These are phyloP conservation scores for Lithophane semibrunnea DNA, from an alignment of 2,888 invertebrate genomes.

Conservation along the genomic window DNA sequence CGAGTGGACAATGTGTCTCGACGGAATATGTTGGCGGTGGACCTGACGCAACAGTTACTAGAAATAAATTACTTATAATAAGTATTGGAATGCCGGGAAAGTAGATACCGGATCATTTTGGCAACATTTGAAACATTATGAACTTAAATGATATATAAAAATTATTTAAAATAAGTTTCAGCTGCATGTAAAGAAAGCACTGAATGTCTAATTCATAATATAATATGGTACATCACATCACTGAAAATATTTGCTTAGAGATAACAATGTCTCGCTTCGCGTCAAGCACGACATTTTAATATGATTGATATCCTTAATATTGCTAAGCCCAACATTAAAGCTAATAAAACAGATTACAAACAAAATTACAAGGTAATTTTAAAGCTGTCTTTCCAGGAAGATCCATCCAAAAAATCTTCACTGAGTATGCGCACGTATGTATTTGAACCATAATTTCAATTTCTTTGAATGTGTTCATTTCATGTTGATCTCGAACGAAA, in stretches of 20 bases:
- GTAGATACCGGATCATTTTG: not conserved
- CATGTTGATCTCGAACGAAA: not conserved
- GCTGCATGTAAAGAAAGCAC: not conserved
- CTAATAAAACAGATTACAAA: constrained; percentile 38
- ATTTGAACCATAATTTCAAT: constrained; percentile 25
- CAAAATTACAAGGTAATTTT: constrained; percentile 40
- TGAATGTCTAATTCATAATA: not conserved
- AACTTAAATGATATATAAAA: not conserved
- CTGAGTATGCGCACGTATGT: constrained; percentile 2
- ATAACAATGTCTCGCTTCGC: constrained; percentile 6
- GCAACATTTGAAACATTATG: too few species aligned
- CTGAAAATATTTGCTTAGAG: constrained; percentile 12
- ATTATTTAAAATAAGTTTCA: not conserved
- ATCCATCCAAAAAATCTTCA: not conserved
- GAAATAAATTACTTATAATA: not conserved
- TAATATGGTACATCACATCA: not conserved
- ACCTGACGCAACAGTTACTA: constrained; percentile 27
- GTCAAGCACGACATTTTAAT: constrained; percentile 7
- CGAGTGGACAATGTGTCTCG: constrained; percentile 27
- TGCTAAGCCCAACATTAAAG: constrained; percentile 36
- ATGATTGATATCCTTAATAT: constrained; percentile 38
- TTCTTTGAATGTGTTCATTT: constrained; percentile 3
- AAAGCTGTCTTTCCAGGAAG: constrained; percentile 39
- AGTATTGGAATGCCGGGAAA: not conserved
- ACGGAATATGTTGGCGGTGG: not conserved